Base-by-base conservation (phyloP, 2,113 vertebrate species). In the Oreotrochilus melanogaster region DNA sequence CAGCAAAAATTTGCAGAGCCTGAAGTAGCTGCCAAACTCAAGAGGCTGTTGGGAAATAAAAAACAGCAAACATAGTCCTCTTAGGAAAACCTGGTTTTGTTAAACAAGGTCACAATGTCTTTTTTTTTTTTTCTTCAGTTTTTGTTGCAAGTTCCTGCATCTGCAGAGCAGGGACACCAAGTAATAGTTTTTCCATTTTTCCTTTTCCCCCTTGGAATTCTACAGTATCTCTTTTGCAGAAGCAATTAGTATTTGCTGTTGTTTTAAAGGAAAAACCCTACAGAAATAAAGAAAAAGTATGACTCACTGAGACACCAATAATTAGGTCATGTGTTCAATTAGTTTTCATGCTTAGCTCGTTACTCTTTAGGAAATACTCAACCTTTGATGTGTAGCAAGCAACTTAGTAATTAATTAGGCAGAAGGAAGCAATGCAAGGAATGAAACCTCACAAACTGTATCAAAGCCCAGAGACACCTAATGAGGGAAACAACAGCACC, bases 311-410 rank as follows among this genome's bases (percentile, higher is more conserved):
- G 92, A 83, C 83, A 89, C 79, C 95, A 96, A 93, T 97, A 98
- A 98, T 97, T 97, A 97, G 97, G 97, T 97, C 95, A 91, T 93
- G 92, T 73, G 93, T 96, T 97, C 96, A 96, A 97, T 97, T 95
- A 96, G 95, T 92, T 95, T 70, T 96, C 95, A 93, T 97, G 96
- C 93, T 96, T 91, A 95, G 91, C 84, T 95, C 67, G 89, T 95
- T 92, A 88, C 88, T 92, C 96, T 94, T 86, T 72, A 89, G 92
- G 91, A 97, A 96, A 92, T n/a, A 62, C 78, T 89, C 78, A 69
- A 87, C 43, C 97, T 97, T 94, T 96, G 98, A 97, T 93, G 94
- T 96, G 78, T 67, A 83, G 87, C 91, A 88, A 82, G 92, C 95
- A 92, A 91, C 86, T 78, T 86, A 78, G 35, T 75, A 89, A 93